These are phyloP conservation scores for Sterna hirundo DNA, from an alignment of 2,113 vertebrate genomes.

Conservation along the genomic window DNA sequence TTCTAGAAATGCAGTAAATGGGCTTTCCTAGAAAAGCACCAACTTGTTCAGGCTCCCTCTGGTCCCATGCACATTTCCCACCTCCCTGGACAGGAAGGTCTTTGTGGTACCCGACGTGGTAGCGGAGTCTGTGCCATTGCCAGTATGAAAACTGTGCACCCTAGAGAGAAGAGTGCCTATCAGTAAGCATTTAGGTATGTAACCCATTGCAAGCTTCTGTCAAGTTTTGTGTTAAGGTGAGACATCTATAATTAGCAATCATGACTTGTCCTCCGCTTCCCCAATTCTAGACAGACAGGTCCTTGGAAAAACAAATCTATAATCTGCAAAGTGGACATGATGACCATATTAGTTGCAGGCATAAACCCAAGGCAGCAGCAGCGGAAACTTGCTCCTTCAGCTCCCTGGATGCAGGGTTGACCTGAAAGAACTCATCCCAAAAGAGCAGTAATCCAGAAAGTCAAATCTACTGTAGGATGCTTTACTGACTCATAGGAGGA, in stretches of 20 bases:
- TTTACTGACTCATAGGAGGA: background rate
- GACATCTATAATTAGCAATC: background rate
- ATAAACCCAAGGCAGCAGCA: background rate
- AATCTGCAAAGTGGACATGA: background rate
- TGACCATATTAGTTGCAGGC: accelerated
- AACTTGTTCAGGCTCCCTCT: background rate
- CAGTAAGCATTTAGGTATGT: background rate
- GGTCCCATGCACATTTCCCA: background rate
- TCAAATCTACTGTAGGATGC: background rate
- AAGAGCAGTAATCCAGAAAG: background rate
- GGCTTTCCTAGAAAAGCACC: background rate
- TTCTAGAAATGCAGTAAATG: background rate
- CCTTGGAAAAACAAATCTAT: background rate
- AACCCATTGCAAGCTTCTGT: background rate
- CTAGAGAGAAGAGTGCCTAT: background rate
- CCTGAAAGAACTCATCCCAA: background rate
- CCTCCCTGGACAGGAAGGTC: background rate
- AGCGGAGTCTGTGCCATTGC: background rate
- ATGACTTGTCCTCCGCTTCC: background rate
- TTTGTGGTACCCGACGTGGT: background rate
- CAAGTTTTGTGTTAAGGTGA: background rate
- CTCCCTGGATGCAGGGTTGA: background rate
- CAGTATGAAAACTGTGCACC: background rate
- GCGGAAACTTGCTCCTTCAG: background rate
- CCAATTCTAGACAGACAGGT: background rate